Conservation (phyloP, 2,113 vertebrate species). For the Sinocyclocheilus anophthalmus region DNA sequence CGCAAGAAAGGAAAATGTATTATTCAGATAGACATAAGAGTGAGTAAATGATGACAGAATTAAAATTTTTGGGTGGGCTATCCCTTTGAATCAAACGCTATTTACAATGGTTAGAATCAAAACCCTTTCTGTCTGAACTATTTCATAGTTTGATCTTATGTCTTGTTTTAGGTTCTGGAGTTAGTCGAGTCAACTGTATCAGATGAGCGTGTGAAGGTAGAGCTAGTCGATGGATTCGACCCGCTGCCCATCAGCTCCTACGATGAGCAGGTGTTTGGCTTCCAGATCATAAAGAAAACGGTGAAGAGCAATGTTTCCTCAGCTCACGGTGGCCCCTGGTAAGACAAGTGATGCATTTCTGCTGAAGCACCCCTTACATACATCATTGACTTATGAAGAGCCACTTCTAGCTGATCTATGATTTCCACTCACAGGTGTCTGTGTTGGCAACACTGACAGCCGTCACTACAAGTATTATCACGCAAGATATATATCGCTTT, state of each 20-base stretch:
- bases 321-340: conserved; percentile 86
- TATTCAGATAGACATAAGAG: no score
- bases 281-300: conserved; percentile 86
- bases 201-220: conserved; percentile 85
- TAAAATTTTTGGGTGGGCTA: no score
- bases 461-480: conserved; percentile 83
- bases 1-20: no score
- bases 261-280: conserved; percentile 82
- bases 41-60: no score
- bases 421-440: conserved; percentile 75
- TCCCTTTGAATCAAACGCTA: no score
- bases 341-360: conserved; percentile 3
- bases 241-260: conserved; percentile 85
- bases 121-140: no score
- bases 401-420: not conserved
- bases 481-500: conserved; percentile 84
- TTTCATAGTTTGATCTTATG: not conserved
- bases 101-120: not conserved
- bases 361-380: not conserved
- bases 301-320: conserved; percentile 83
- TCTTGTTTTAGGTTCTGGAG: conserved; percentile 79
- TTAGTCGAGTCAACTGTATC: conserved; percentile 75
- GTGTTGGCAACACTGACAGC: conserved; percentile 89
- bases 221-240: conserved; percentile 80
- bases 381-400: not conserved